Evolutionary conservation across 2,888 invertebrate species (phyloP).

Genomic region (Dynastes grantii): DNA sequence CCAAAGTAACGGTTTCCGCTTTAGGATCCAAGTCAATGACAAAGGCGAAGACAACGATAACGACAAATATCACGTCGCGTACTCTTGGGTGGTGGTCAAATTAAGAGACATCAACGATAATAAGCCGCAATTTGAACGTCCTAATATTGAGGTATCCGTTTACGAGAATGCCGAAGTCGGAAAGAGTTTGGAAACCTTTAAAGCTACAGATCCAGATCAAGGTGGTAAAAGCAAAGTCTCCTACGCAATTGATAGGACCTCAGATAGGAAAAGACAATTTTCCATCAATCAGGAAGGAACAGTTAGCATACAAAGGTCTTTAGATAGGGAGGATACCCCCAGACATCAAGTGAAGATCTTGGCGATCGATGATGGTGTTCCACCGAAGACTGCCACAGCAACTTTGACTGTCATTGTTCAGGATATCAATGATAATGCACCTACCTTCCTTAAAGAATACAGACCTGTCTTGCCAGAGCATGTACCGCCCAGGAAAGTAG

Average conservation of each 20-base stretch:
- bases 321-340: constrained; percentile 96
- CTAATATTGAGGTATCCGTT: constrained; percentile 93
- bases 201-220: constrained; percentile 96
- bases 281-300: constrained; percentile 96
- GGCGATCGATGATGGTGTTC: constrained; percentile 95
- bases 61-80: constrained; percentile 97
- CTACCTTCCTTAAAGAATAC: constrained; percentile 93
- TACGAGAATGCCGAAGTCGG: constrained; percentile 95
- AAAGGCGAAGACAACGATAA: constrained; percentile 96
- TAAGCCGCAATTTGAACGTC: constrained; percentile 94
- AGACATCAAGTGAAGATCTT: constrained; percentile 96
- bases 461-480: constrained; percentile 95
- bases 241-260: constrained; percentile 92
- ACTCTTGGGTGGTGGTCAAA: constrained; percentile 95
- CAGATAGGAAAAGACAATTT: constrained; percentile 94
- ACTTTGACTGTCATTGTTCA: constrained; percentile 95
- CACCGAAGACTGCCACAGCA: constrained; percentile 94
- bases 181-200: constrained; percentile 92
- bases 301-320: constrained; percentile 91
- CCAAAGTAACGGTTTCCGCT: constrained; percentile 95
- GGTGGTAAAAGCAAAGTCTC: constrained; percentile 93
- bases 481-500: constrained; percentile 91
- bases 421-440: constrained; percentile 96
- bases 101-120: constrained; percentile 97
- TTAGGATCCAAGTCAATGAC: constrained; percentile 95